Conservation (phyloP, 2,113 vertebrate species). For the Corynorhinus townsendii region DNA sequence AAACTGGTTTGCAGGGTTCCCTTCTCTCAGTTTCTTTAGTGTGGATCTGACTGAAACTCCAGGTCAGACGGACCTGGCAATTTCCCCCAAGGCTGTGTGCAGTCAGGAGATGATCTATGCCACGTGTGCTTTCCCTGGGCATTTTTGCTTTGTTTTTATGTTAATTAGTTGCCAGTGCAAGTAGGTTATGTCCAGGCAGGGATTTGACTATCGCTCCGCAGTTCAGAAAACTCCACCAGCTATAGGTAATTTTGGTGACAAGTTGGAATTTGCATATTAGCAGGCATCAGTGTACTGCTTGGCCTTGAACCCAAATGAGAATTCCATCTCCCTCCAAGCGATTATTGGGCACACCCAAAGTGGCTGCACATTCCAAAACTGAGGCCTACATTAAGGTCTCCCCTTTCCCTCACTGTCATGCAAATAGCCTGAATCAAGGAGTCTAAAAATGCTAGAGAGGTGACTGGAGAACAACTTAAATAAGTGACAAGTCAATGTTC, state of each 20-base stretch:
- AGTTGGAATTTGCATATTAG: slow-evolving; percentile 64
- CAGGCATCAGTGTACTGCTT: not conserved
- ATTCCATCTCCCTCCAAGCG: slow-evolving; percentile 37
- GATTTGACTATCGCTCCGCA: slow-evolving; percentile 50
- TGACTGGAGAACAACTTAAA: slow-evolving; percentile 45
- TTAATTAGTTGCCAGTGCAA: slow-evolving; percentile 70
- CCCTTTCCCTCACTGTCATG: slow-evolving; percentile 40
- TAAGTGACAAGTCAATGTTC: slow-evolving; percentile 21
- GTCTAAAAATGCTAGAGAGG: slow-evolving; percentile 40
- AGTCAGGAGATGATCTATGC: slow-evolving; percentile 47
- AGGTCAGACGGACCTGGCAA: fast-evolving
- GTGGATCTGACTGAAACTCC: slow-evolving; percentile 28
- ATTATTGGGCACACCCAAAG: slow-evolving; percentile 20
- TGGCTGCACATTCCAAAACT: not conserved
- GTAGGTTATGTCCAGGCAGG: slow-evolving; percentile 31
- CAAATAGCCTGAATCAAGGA: slow-evolving; percentile 4
- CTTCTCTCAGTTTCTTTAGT: slow-evolving; percentile 57
- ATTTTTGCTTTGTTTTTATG: slow-evolving; percentile 67
- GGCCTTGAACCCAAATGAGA: slow-evolving; percentile 4
- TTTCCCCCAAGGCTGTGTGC: slow-evolving; percentile 22
- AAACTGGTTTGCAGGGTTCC: not conserved
- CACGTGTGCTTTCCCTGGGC: slow-evolving; percentile 40
- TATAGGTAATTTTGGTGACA: slow-evolving; percentile 51
- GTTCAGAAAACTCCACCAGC: slow-evolving; percentile 30
- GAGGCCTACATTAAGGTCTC: slow-evolving; percentile 32